Conservation (phyloP, 2,113 vertebrate species). For the Aegithalos caudatus region DNA sequence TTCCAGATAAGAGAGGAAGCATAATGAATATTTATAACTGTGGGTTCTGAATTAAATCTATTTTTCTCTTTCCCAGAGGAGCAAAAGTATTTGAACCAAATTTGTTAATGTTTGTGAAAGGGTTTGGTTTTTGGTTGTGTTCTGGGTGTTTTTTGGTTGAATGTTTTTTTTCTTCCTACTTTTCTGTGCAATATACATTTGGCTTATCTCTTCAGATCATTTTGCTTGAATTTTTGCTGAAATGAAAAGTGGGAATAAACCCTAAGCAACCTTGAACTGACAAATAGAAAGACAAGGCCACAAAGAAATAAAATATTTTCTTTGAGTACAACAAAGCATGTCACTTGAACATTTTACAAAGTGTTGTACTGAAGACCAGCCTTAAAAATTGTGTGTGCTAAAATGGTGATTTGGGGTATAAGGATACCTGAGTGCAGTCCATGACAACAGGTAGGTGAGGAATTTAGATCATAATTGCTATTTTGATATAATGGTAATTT, state of each 20-base stretch:
- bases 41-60: background rate
- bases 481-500: background rate
- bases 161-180: background rate
- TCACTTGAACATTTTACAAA: background rate
- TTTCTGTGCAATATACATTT: background rate
- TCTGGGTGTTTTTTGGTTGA: background rate
- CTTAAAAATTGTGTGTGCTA: background rate
- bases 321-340: background rate
- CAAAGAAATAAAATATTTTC: background rate
- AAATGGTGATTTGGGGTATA: background rate
- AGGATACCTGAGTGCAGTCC: background rate
- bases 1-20: background rate
- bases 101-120: background rate
- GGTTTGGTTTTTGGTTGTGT: background rate
- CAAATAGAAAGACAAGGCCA: background rate
- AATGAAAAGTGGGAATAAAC: background rate
- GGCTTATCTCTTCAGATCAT: background rate
- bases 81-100: background rate
- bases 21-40: constrained; percentile 26
- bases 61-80: background rate
- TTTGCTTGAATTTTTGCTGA: background rate
- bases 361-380: background rate
- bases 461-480: background rate
- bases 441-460: background rate
- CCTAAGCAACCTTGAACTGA: background rate